These are phyloP conservation scores for Cheilosia impressa DNA, from an alignment of 2,888 invertebrate species.

Conservation along the genomic window DNA sequence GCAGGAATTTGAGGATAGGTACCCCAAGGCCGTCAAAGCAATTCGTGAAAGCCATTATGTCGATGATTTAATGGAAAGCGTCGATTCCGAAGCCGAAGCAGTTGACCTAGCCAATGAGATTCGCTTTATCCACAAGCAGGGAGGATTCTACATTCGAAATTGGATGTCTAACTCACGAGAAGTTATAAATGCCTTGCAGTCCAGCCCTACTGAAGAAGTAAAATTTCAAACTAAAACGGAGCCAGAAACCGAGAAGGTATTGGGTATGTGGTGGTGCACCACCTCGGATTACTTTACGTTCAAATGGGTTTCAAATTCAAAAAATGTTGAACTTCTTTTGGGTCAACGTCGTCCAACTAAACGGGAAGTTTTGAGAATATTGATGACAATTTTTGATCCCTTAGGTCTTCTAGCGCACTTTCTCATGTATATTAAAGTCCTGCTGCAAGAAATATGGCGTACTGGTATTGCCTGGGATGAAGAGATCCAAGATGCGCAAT, in stretches of 20 bases:
- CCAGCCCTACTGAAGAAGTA: neutral
- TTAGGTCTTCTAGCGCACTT: neutral
- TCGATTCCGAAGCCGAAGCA: no score
- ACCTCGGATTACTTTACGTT: no score
- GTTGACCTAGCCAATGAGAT: no score
- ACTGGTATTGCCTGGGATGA: no score
- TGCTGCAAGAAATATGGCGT: no score
- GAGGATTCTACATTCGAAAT: neutral
- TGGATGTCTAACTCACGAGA: neutral
- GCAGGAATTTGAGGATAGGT: neutral
- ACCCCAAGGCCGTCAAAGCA: neutral
- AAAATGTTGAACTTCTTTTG: neutral
- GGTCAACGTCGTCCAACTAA: neutral
- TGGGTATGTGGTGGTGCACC: neutral
- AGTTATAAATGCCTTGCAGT: neutral
- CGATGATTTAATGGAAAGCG: neutral
- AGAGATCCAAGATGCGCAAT: no score
- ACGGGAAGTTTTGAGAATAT: neutral
- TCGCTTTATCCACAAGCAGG: no score
- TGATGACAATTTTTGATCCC: neutral
- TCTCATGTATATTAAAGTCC: no score
- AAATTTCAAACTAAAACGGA: neutral
- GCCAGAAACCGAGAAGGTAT: neutral
- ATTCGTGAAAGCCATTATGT: neutral
- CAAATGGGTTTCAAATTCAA: neutral